phyloP scores from a whole-genome alignment of 2,113 vertebrate species.

The Conger conger region DNA sequence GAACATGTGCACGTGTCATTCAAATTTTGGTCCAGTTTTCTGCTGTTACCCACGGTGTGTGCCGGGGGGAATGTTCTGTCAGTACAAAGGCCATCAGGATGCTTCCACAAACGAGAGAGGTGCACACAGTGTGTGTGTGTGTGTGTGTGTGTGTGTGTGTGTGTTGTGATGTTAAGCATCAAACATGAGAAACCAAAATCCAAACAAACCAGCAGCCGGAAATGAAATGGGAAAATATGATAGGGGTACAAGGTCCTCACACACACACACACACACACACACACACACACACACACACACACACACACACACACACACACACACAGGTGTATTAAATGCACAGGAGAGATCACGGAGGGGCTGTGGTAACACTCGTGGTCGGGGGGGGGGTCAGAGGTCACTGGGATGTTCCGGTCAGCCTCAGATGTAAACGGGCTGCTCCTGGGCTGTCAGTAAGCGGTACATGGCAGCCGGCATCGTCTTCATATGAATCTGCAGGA shows the following conservation, averaged over 20 bases:
- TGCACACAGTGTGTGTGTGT: too few relatives aligned
- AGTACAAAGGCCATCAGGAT: not conserved
- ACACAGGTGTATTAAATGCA: constrained; percentile 72
- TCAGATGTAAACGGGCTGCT: constrained; percentile 94
- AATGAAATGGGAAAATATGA: not conserved
- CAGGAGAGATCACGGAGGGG: constrained; percentile 44
- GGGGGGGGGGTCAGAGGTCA: constrained; percentile 6
- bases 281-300: not conserved
- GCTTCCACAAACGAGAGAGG: not conserved
- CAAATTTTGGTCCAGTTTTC: constrained; percentile 35
- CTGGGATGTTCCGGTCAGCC: constrained; percentile 13
- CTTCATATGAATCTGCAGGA: constrained; percentile 92
- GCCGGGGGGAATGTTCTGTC: constrained; percentile 4
- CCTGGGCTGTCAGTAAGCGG: constrained; percentile 92
- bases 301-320: constrained; percentile 34
- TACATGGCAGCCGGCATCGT: constrained; percentile 97
- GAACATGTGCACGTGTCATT: not conserved
- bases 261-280: not conserved
- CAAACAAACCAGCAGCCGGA: not conserved
- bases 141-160: not conserved
- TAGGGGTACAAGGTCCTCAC: not conserved
- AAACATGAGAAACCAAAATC: not conserved
- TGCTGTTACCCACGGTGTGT: not conserved
- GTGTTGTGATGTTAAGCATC: not conserved
- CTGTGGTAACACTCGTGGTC: not conserved